phyloP scores from a whole-genome alignment of 2,888 invertebrate genomes.

The Alcis repandata region DNA sequence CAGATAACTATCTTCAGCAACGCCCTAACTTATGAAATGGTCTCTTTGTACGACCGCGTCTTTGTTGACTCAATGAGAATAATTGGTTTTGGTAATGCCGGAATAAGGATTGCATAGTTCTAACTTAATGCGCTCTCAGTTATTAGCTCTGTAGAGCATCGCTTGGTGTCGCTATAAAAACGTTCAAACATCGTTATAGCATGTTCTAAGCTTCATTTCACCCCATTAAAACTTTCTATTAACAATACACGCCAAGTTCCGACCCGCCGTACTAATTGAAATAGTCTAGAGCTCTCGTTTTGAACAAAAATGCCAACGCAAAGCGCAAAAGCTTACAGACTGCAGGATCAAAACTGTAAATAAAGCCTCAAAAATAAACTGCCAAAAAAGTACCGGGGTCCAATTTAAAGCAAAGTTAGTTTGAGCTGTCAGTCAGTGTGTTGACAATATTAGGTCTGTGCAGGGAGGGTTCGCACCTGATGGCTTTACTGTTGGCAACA shows the following conservation, averaged over 20 bases:
- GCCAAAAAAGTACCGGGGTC: slow-evolving; percentile 43
- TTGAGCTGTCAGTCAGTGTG: slow-evolving; percentile 52
- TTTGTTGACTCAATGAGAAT: slow-evolving; percentile 75
- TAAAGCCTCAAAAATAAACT: slow-evolving; percentile 42
- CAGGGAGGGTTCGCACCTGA: slow-evolving; percentile 72
- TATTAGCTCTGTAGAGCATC: slow-evolving; percentile 68
- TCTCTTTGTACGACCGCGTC: slow-evolving; percentile 71
- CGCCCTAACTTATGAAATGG: slow-evolving; percentile 80
- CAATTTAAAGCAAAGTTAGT: slow-evolving; percentile 53
- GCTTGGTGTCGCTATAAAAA: slow-evolving; percentile 67
- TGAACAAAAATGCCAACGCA: slow-evolving; percentile 23
- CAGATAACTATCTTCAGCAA: slow-evolving; percentile 76
- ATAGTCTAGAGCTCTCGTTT: slow-evolving; percentile 17
- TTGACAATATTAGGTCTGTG: slow-evolving; percentile 68
- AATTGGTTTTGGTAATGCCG: slow-evolving; percentile 74
- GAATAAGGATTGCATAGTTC: slow-evolving; percentile 74
- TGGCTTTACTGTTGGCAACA: slow-evolving; percentile 80
- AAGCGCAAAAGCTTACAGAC: slow-evolving; percentile 32
- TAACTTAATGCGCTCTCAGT: slow-evolving; percentile 77
- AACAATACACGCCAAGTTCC: slow-evolving; percentile 17
- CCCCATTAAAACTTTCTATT: slow-evolving; percentile 23
- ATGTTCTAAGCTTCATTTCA: slow-evolving; percentile 29
- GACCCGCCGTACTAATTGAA: slow-evolving; percentile 20
- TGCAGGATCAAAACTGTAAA: slow-evolving; percentile 37
- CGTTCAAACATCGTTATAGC: slow-evolving; percentile 55